phyloP scores from a whole-genome alignment of 1,140 invertebrate species.

The Drosophila murphyi region DNA sequence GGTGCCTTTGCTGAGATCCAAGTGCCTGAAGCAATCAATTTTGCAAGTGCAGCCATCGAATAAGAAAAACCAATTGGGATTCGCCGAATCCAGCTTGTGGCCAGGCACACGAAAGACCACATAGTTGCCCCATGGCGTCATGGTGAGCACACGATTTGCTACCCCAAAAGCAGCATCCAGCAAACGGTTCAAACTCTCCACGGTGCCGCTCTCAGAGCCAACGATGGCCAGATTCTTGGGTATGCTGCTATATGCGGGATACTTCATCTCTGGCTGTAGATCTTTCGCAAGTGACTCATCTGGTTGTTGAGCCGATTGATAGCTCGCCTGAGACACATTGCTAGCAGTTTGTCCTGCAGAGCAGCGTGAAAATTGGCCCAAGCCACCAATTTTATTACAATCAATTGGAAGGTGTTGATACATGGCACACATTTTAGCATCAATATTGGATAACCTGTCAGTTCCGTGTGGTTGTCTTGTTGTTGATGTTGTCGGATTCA shows the following conservation, averaged over 20 bases:
- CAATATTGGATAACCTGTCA: not conserved
- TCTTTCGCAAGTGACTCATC: not conserved
- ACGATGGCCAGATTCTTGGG: slow-evolving; percentile 64
- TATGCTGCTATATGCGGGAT: slow-evolving; percentile 57
- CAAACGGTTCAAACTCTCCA: slow-evolving; percentile 56
- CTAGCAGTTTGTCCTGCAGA: not conserved
- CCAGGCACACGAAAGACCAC: slow-evolving; percentile 55
- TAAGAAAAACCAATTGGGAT: slow-evolving; percentile 47
- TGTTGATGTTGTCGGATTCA: not conserved
- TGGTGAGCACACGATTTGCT: slow-evolving; percentile 64
- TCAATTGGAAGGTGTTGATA: not conserved
- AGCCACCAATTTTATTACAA: not conserved
- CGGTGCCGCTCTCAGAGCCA: slow-evolving; percentile 69
- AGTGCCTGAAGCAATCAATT: slow-evolving; percentile 68
- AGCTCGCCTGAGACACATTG: not conserved
- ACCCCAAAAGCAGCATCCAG: slow-evolving; percentile 59
- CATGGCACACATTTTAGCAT: slow-evolving; percentile 2
- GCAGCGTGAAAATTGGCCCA: not conserved
- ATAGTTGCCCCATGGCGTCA: slow-evolving; percentile 82
- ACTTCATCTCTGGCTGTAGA: slow-evolving; percentile 3
- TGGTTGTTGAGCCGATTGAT: not conserved
- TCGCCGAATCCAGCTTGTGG: not conserved
- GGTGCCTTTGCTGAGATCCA: slow-evolving; percentile 70
- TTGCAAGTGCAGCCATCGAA: slow-evolving; percentile 75
- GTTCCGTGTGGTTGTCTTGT: not conserved